phyloP scores from a whole-genome alignment of 2,888 invertebrate genomes.

The Pristionchus japonicus region DNA sequence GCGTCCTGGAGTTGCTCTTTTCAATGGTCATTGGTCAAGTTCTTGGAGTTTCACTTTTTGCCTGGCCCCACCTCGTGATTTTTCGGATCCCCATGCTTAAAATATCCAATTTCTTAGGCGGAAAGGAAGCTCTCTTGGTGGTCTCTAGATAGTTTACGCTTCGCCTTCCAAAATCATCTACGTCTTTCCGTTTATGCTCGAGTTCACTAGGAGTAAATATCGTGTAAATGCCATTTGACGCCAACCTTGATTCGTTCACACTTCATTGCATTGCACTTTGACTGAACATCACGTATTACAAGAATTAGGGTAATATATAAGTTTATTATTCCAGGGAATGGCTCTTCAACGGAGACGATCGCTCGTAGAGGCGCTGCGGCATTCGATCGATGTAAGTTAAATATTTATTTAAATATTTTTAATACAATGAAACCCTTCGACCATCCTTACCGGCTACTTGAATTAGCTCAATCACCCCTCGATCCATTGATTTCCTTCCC shows the following conservation, averaged over 20 bases:
- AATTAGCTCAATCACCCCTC: background rate
- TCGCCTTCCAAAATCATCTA: background rate
- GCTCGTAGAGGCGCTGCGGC: conserved; percentile 28
- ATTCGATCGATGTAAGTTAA: conserved; percentile 37
- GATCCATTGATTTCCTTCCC: background rate
- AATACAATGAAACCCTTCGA: too few species aligned
- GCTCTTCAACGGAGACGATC: conserved; percentile 4
- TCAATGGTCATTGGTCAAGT: background rate
- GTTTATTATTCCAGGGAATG: conserved; percentile 43
- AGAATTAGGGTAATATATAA: too few species aligned
- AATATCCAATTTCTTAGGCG: background rate
- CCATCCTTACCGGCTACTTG: background rate
- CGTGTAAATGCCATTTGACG: background rate
- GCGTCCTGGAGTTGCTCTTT: background rate
- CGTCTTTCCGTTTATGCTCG: background rate
- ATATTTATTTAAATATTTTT: too few species aligned
- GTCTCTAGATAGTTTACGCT: background rate
- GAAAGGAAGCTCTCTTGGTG: background rate
- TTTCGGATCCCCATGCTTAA: background rate
- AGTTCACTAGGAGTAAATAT: background rate
- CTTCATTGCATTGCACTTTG: too few species aligned
- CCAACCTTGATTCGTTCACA: too few species aligned
- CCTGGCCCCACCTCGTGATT: background rate
- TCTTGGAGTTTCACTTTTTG: background rate
- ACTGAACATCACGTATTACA: too few species aligned